phyloP scores from a whole-genome alignment of 2,797 vertebrate species.

The Neopelma chrysocephalum region DNA sequence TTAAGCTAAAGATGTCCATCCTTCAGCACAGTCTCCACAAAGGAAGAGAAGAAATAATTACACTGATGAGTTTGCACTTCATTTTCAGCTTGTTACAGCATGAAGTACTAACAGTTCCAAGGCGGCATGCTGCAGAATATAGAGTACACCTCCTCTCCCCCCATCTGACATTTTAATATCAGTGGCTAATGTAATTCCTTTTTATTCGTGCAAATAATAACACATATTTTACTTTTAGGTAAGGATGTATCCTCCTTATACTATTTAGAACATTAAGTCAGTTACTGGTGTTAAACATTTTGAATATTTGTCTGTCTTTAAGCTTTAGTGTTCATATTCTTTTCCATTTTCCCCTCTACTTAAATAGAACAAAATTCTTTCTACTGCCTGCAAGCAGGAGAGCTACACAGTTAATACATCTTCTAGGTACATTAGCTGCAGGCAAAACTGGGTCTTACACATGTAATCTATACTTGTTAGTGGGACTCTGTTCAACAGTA shows the following conservation, averaged over 20 bases:
- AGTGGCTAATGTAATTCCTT: not conserved
- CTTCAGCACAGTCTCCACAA: not conserved
- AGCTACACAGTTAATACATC: constrained; percentile 22
- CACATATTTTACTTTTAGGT: not conserved
- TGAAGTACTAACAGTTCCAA: constrained; percentile 10
- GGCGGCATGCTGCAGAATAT: not conserved
- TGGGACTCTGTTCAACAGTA: not conserved
- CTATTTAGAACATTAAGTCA: not conserved
- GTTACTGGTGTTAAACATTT: not conserved
- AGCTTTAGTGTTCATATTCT: not conserved
- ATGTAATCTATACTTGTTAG: constrained; percentile 47
- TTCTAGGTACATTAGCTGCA: constrained; percentile 31
- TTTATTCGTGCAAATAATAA: not conserved
- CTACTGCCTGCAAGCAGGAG: not conserved
- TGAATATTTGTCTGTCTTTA: not conserved
- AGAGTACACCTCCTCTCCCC: not conserved
- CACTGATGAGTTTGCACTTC: constrained; percentile 40
- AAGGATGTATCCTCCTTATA: not conserved
- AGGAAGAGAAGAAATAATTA: constrained; percentile 35
- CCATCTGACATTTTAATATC: not conserved
- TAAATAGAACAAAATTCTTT: not conserved
- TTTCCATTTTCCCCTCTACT: not conserved
- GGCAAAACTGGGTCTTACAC: not conserved
- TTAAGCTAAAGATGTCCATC: constrained; percentile 35
- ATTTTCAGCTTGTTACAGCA: constrained; percentile 59